Evolutionary conservation across 2,888 invertebrate species (phyloP), one percentile per base, ranked within the genome.

Genomic region (Carpatolechia fugitivella): DNA sequence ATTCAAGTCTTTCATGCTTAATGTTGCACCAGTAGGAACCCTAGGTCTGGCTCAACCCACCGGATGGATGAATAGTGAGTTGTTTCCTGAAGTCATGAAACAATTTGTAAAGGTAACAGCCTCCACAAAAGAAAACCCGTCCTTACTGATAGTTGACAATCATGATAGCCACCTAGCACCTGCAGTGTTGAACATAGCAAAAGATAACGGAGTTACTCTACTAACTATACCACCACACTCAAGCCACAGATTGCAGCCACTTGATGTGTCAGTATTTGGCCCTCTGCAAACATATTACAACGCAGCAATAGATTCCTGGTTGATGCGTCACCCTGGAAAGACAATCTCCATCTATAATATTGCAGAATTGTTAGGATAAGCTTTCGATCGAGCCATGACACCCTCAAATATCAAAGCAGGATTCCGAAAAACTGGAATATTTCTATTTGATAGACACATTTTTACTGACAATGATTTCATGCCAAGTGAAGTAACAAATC

Each of bases 221-320:
- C 62, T 83, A 35, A 76, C 79, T 5, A 68, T 80, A 44, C 79
- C 75, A 24, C 80, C 78, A n/a, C 80, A 84, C 61, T 74, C 76
- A 53, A 72, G 69, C 51, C 72, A 76, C 60, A 72, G 74, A 60
- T 57, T 76, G 50, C 81, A 82, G 65, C n/a, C n/a, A n/a, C n/a
- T n/a, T n/a, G n/a, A n/a, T n/a, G n/a, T n/a, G n/a, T n/a, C n/a
- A n/a, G n/a, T n/a, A n/a, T n/a, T n/a, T n/a, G n/a, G n/a, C n/a
- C n/a, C n/a, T n/a, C n/a, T n/a, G n/a, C n/a, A n/a, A n/a, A n/a
- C n/a, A n/a, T n/a, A n/a, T n/a, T n/a, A n/a, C n/a, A n/a, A n/a
- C n/a, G n/a, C n/a, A n/a, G n/a, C n/a, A n/a, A n/a, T n/a, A n/a
- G n/a, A n/a, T n/a, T n/a, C n/a, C n/a, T n/a, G n/a, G n/a, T n/a